phyloP scores from a whole-genome alignment of 2,797 vertebrate genomes.

The Chaenodraco wilsoni region DNA sequence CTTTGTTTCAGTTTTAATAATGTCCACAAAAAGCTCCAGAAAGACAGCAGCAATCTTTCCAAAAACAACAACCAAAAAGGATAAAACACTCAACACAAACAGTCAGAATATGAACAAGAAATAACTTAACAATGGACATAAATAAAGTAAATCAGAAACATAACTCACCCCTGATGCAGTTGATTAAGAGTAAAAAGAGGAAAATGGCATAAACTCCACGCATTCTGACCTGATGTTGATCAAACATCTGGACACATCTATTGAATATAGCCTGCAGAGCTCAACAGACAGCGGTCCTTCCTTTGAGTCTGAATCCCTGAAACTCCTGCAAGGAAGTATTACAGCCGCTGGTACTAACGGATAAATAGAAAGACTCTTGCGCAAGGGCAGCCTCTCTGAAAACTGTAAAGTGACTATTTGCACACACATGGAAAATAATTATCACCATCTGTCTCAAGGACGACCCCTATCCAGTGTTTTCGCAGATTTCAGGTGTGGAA shows the following conservation, averaged over 20 bases:
- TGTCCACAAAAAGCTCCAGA: slow-evolving; percentile 10
- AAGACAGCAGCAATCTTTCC: neutral
- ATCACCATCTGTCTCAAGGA: slow-evolving; percentile 74
- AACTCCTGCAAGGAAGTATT: slow-evolving; percentile 41
- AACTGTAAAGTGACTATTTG: slow-evolving; percentile 62
- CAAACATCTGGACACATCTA: slow-evolving; percentile 5
- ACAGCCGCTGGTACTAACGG: slow-evolving; percentile 26
- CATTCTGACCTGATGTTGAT: slow-evolving; percentile 64
- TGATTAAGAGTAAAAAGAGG: slow-evolving; percentile 61
- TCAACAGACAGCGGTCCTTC: slow-evolving; percentile 21
- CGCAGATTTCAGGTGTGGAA: slow-evolving; percentile 31
- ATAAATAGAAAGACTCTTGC: slow-evolving; percentile 55
- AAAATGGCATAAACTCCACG: slow-evolving; percentile 59
- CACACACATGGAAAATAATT: slow-evolving; percentile 86
- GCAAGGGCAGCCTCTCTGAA: slow-evolving; percentile 67
- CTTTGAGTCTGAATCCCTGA: slow-evolving; percentile 13
- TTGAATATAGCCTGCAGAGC: slow-evolving; percentile 14
- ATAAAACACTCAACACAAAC: slow-evolving; percentile 3
- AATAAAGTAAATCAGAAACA: neutral
- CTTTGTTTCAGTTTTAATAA: slow-evolving; percentile 31
- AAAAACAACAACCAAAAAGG: slow-evolving; percentile 1
- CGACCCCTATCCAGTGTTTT: slow-evolving; percentile 52
- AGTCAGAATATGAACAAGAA: neutral
- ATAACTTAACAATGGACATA: slow-evolving; percentile 8
- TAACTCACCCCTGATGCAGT: slow-evolving; percentile 76